Evolutionary conservation across 1,140 invertebrate species (phyloP).

Genomic region (Stegodyphus dumicola): DNA sequence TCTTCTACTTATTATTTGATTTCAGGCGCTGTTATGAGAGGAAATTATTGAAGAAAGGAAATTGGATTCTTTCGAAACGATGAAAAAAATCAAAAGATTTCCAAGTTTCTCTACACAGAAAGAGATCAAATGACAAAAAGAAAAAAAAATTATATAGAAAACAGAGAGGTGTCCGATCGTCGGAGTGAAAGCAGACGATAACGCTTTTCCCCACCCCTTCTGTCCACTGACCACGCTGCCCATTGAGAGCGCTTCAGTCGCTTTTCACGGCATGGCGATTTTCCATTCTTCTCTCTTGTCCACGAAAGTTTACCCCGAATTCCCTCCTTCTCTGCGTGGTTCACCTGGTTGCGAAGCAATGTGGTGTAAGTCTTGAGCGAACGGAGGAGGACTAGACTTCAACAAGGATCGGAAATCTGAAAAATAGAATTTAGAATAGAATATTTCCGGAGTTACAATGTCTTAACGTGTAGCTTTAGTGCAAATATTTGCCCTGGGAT

Average conservation of each 20-base stretch:
- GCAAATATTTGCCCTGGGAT: too few species aligned
- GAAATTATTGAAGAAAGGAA: neutral
- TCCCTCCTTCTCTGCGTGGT: neutral
- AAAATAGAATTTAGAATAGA: too few species aligned
- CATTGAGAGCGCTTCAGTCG: conserved; percentile 25
- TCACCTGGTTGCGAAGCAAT: neutral
- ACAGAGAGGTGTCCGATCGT: conserved; percentile 13
- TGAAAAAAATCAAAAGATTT: too few species aligned
- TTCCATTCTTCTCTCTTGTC: conserved; percentile 21
- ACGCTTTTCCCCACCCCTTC: neutral
- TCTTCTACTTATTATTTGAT: neutral
- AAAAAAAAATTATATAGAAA: conserved; percentile 7
- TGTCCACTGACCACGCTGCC: conserved; percentile 20
- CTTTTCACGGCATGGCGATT: conserved; percentile 13
- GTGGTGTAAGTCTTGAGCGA: conserved; percentile 6
- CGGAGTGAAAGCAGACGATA: conserved; percentile 35
- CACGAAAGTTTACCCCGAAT: too few species aligned
- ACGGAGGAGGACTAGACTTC: too few species aligned
- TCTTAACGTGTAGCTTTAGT: too few species aligned
- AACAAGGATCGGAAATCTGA: too few species aligned
- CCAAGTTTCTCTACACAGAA: neutral
- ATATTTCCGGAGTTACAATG: too few species aligned
- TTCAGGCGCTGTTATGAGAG: conserved; percentile 1
- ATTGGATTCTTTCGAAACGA: neutral
- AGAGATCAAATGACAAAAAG: neutral